These are phyloP conservation scores for Tenthredo distinguenda DNA, from an alignment of 2,888 invertebrate species.

Conservation along the genomic window DNA sequence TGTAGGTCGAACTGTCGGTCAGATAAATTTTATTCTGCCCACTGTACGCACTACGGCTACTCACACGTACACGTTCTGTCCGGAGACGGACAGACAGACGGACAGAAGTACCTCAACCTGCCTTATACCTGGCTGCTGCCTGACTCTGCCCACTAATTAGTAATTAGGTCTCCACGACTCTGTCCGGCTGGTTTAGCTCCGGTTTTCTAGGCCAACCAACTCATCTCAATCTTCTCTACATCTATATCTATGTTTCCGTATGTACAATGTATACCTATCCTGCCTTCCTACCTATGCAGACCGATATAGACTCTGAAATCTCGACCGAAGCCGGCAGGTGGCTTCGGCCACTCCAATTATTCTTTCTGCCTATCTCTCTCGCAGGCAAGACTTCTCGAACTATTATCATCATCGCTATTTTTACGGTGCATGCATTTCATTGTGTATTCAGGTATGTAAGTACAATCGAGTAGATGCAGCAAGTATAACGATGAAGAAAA, in stretches of 20 bases:
- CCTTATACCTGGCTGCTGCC: conserved; percentile 31
- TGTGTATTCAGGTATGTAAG: conserved; percentile 5
- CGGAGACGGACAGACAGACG: not conserved
- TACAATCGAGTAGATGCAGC: too few relatives aligned
- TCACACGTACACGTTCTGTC: not conserved
- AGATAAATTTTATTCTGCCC: not conserved
- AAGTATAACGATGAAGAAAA: too few relatives aligned
- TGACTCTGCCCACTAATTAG: conserved; percentile 68
- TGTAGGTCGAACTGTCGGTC: conserved; percentile 9
- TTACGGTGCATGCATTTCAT: not conserved
- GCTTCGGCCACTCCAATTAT: not conserved
- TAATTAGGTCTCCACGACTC: conserved; percentile 65
- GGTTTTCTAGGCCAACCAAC: conserved; percentile 67
- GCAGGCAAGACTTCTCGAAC: not conserved
- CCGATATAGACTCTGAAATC: not conserved
- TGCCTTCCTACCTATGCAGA: not conserved
- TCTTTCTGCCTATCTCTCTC: not conserved
- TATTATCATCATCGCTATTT: not conserved
- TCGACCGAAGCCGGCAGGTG: conserved; percentile 4
- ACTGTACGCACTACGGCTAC: not conserved
- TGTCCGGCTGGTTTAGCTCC: conserved; percentile 56
- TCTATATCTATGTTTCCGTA: conserved; percentile 42
- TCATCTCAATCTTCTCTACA: conserved; percentile 45
- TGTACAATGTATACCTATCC: conserved; percentile 21
- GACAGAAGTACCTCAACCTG: conserved; percentile 6